Conservation (phyloP, 2,113 vertebrate genomes). For the Phyllopteryx taeniolatus region DNA sequence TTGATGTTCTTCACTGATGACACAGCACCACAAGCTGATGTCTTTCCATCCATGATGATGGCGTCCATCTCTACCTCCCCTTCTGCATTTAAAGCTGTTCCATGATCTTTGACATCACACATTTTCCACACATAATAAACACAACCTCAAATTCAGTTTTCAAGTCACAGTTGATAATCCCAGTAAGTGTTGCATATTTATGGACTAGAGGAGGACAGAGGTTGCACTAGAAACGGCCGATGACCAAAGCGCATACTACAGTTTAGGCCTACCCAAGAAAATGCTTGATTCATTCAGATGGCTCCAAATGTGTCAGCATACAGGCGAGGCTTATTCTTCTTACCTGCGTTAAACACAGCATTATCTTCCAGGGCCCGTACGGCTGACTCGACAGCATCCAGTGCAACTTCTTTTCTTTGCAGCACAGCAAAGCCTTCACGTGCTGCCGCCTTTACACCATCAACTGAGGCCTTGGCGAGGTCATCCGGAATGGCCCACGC, state of each 20-base stretch:
- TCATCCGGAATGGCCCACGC: conserved; percentile 68
- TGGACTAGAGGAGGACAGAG: neutral
- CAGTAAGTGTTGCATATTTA: neutral
- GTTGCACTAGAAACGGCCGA: neutral
- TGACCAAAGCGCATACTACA: neutral
- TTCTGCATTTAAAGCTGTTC: conserved; percentile 69
- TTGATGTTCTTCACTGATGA: conserved; percentile 72
- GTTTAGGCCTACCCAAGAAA: neutral
- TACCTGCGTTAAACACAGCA: conserved; percentile 64
- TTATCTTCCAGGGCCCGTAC: conserved; percentile 72
- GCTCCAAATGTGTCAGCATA: neutral
- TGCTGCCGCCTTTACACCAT: conserved; percentile 61
- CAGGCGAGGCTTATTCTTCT: neutral
- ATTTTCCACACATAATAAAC: neutral
- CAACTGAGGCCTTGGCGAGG: conserved; percentile 54
- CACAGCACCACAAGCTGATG: conserved; percentile 65
- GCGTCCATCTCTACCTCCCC: conserved; percentile 74
- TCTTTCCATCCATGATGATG: conserved; percentile 75
- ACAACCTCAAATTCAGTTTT: neutral
- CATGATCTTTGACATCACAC: conserved; percentile 65
- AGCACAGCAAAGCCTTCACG: conserved; percentile 47
- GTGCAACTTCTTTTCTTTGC: conserved; percentile 47
- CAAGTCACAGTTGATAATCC: neutral
- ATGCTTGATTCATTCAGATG: neutral
- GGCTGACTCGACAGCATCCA: conserved; percentile 66